A percentile compares a stretch with the other conserved stretches of the same genome.
These are phyloP conservation scores for Rhinolophus ferrumequinum DNA, from an alignment of 2,113 vertebrate genomes.

Conservation along the genomic window DNA sequence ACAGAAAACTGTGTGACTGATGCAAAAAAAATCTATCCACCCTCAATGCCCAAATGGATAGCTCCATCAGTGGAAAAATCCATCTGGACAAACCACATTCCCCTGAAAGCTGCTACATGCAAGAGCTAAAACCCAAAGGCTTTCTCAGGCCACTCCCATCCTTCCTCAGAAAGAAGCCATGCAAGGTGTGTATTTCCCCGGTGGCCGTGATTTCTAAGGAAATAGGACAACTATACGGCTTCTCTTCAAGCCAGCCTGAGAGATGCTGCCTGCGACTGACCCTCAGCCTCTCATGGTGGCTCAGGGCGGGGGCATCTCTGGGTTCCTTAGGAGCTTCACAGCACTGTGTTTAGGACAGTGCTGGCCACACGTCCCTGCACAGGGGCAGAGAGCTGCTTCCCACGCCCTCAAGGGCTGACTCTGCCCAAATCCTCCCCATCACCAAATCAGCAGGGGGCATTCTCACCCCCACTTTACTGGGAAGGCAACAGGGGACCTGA, in stretches of 20 bases:
- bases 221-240: neutral
- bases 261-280: neutral
- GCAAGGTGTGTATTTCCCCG: rapidly evolving
- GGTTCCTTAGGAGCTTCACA: too few species aligned
- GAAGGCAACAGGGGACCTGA: neutral
- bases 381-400: neutral
- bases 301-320: rapidly evolving
- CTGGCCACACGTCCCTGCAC: rapidly evolving
- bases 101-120: neutral
- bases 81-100: rapidly evolving
- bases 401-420: rapidly evolving
- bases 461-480: neutral
- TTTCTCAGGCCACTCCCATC: too few species aligned
- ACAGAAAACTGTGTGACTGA: neutral
- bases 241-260: neutral
- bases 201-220: rapidly evolving
- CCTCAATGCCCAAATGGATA: neutral
- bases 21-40: too few species aligned
- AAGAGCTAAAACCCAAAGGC: neutral
- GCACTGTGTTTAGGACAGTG: neutral
- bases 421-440: rapidly evolving
- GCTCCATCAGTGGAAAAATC: rapidly evolving
- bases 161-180: neutral
- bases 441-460: rapidly evolving
- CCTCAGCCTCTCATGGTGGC: rapidly evolving